Conservation (phyloP, 2,797 vertebrate species). For the Bryconaethiops microstoma region DNA sequence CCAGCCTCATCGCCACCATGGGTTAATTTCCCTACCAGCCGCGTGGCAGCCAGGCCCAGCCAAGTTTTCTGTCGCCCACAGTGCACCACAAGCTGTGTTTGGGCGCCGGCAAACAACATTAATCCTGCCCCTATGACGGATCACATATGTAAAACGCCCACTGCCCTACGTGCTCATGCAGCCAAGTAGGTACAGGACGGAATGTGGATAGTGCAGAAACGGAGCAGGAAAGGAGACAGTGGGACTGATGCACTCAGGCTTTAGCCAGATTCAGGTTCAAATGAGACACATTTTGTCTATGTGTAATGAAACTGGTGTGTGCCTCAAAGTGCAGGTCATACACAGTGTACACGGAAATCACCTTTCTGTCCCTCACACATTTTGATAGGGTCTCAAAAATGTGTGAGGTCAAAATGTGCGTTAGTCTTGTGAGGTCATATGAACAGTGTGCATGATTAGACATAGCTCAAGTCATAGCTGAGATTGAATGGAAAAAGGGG, state of each 20-base stretch:
- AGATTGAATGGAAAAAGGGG: background rate
- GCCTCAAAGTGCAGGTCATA: background rate
- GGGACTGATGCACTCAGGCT: constrained; percentile 22
- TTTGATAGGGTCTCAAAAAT: no score
- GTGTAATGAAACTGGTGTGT: background rate
- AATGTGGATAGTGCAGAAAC: constrained; percentile 45
- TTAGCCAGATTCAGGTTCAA: background rate
- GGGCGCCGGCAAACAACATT: constrained; percentile 88
- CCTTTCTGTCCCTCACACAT: background rate
- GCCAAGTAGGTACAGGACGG: constrained; percentile 75
- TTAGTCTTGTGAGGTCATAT: background rate
- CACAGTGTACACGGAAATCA: background rate
- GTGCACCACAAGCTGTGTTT: constrained; percentile 90
- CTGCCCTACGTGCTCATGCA: constrained; percentile 79
- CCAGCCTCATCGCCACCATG: constrained; percentile 79
- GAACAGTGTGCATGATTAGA: background rate
- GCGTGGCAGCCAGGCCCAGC: constrained; percentile 81
- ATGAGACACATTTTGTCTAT: background rate
- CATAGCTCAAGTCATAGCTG: background rate
- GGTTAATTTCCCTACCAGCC: constrained; percentile 89
- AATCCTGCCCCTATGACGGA: constrained; percentile 88
- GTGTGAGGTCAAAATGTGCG: no score
- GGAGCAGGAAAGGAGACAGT: constrained; percentile 42
- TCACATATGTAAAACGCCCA: constrained; percentile 92
- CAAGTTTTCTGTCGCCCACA: constrained; percentile 86